A percentile compares a stretch with the other conserved stretches of the same genome.
Conservation (phyloP, 2,113 vertebrate genomes). For the Apodemus speciosus region DNA sequence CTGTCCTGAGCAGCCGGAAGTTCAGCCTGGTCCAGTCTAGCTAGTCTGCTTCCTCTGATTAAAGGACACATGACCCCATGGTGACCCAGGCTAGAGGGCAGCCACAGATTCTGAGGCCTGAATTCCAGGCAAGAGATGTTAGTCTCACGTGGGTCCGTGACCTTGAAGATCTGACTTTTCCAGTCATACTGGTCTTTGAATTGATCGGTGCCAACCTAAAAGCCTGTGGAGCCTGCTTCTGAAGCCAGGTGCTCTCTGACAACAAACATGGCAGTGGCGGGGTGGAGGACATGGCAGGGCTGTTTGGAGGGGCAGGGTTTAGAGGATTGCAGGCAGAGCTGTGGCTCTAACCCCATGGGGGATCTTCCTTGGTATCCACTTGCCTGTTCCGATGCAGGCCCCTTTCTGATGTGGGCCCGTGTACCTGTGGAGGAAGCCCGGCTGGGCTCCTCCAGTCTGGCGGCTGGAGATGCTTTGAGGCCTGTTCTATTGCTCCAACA, state of each 20-base stretch:
- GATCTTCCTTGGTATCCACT: background rate
- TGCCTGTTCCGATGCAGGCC: too few species aligned
- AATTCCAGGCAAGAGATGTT: constrained; percentile 49
- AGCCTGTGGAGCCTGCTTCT: constrained; percentile 29
- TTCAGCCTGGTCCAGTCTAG: background rate
- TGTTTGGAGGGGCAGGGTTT: background rate
- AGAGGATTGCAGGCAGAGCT: background rate
- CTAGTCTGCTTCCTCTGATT: background rate
- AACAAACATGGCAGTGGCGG: background rate
- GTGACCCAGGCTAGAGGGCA: background rate
- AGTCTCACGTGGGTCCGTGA: constrained; percentile 42
- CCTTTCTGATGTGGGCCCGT: too few species aligned
- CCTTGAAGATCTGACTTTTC: background rate
- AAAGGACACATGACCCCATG: background rate
- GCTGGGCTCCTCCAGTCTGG: too few species aligned
- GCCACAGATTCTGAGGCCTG: background rate
- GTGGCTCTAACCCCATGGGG: too few species aligned
- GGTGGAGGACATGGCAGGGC: too few species aligned
- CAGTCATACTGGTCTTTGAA: constrained; percentile 47
- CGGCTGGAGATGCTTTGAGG: too few species aligned
- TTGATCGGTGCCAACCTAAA: constrained; percentile 43
- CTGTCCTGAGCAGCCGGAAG: background rate
- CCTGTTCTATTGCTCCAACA: too few species aligned
- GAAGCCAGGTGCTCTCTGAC: background rate
- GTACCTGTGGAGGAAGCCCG: too few species aligned